Evolutionary conservation across 1,140 invertebrate genomes (phyloP), one percentile per base, ranked within the genome.

Genomic region (Trinorchestia longiramus): DNA sequence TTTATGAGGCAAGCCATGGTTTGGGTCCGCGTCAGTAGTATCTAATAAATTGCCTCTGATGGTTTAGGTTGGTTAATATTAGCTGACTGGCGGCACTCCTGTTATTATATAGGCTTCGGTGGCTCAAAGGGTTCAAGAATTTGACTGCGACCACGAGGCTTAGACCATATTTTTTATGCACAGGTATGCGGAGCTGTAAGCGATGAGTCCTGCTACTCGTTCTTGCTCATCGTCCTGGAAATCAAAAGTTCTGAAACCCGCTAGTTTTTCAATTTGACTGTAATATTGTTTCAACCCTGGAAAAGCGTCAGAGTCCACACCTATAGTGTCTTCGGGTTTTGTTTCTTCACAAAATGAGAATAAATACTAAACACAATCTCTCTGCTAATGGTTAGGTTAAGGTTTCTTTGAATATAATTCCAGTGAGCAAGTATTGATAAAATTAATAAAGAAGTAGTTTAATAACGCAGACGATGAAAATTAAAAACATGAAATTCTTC

Each of bases 41-140:
- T 94, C 92, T 94, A 94, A 94, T 94, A 94, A 94, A 94, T 94
- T 94, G 44, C 92, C 92, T 94, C 92, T 45, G 92, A 94, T 94
- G 92, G 92, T 94, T 94, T 94, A 94, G 92, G 92, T 94, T 94
- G 43, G 92, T 94, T 94, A 94, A 94, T 94, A 94, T 94, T 94
- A 94, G 92, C 92, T 44, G 92, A 94, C 92, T 94, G 8, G 43
- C 92, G 92, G 92, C 92, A 94, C 92, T 94, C 92, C 92, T 94
- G 92, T 94, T 94, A 94, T 94, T 94, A 94, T 94, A 94, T n/a
- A 47, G 92, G 92, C 92, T 94, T 47, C 92, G 43, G 44, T 94
- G 92, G 92, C 92, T 94, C 92, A 40, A 45, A 45, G 43, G 92
- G 92, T 40, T 45, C 36, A 94, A 45, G 92, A 94, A 44, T 94